Percentiles rank a stretch among this genome's conserved stretches.
phyloP scores from a whole-genome alignment of 2,797 vertebrate genomes.

The Vultur gryphus region DNA sequence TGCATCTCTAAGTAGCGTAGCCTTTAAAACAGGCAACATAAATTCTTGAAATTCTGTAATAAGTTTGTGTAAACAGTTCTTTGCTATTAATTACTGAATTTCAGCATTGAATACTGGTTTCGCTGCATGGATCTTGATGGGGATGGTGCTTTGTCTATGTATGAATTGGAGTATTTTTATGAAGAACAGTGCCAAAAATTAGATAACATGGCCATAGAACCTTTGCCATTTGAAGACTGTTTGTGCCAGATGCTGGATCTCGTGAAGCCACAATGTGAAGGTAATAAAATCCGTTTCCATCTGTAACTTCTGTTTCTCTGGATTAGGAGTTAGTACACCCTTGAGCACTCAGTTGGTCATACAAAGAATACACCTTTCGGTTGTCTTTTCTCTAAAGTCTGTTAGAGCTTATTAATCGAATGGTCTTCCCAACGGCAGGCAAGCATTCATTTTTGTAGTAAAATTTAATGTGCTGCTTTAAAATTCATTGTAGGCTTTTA shows the following conservation, averaged over 20 bases:
- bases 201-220: slow-evolving; percentile 89
- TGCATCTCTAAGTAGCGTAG: not conserved
- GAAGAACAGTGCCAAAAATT: slow-evolving; percentile 93
- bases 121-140: slow-evolving; percentile 97
- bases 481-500: not conserved
- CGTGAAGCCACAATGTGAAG: slow-evolving; percentile 86
- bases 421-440: not conserved
- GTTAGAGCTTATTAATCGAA: not conserved
- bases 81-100: not conserved
- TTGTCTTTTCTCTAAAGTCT: not conserved
- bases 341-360: not conserved
- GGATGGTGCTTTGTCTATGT: slow-evolving; percentile 92
- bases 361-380: not conserved
- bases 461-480: not conserved
- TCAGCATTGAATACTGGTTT: slow-evolving; percentile 98
- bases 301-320: not conserved
- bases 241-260: slow-evolving; percentile 97
- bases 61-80: not conserved
- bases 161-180: slow-evolving; percentile 94
- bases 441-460: not conserved
- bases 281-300: slow-evolving; percentile 62
- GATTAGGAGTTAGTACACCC: not conserved
- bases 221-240: slow-evolving; percentile 92
- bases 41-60: not conserved
- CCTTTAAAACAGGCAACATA: not conserved